Evolutionary conservation across 2,888 invertebrate species (phyloP), one percentile per base, ranked within the genome.

Genomic region (Beris morrisii): DNA sequence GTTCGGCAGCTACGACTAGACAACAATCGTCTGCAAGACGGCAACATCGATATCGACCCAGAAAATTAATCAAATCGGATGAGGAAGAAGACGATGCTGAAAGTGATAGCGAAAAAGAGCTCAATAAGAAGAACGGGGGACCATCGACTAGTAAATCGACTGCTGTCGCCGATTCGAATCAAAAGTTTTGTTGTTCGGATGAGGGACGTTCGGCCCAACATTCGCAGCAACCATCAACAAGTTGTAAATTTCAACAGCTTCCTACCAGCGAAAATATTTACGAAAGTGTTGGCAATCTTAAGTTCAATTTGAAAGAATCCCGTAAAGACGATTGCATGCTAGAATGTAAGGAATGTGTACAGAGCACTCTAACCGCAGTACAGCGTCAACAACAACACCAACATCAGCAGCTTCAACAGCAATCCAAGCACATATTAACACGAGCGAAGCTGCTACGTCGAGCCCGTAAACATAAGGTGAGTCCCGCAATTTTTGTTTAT

Each of bases 81-180:
- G 79, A 80, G 69, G 81, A 81, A 71, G 81, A 79, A 70, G 80
- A 79, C 70, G 80, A 80, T 72, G 79, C 77, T 73, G 77, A 76
- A 66, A 65, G 67, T 52, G 64, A 58, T 11, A 80, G 79, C 69
- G 79, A 79, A 67, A 77, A 76, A 73, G 78, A 78, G 66, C 75
- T 73, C 70, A 76, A 55, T 63, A 67, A 67, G 68, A 72, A 67
- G 67, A 38, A 38, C 9, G 22, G 54, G 22, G 13, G 38, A 30
- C 44, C 31, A 22, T 32, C 57, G 15, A 45, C 48, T n/a, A 64
- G 54, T n/a, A 64, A 54, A 56, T 31, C 45, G 55, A 44, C 30
- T n/a, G 53, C 38, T 32, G 56, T 58, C 9, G 50, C 58, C 48
- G 38, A 44, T 52, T 15, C 43, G 48, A 64, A 57, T 52, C 48